Base-by-base conservation (phyloP, 2,888 invertebrate species). In the Abrostola triplasia region DNA sequence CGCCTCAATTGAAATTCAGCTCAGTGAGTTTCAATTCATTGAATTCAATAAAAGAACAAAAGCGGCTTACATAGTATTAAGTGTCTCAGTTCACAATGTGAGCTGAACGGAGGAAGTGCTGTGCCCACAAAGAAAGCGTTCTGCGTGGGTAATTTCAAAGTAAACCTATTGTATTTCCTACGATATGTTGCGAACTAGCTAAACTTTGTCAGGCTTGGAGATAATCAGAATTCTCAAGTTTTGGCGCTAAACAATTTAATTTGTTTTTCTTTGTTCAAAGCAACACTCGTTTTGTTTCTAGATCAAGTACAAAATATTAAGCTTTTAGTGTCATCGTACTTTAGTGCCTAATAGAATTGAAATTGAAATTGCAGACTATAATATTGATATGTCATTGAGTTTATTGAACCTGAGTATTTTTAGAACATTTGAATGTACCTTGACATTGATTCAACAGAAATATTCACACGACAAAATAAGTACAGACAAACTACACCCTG, bases 1-100 rank as follows among this genome's bases (percentile, higher is more conserved):
- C 47, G 12, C 40, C 61, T 62, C 44, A 59, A 76, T 71, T 61
- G 59, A 37, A 59, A 68, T 68, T 61, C 56, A 38, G 35, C 59
- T 59, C 59, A 41, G 59, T 12, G 40, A 57, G 47, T 49, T 59
- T 52, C 57, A 59, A 63, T 65, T 76, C 58, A 76, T 55, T 67
- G 59, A 61, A 67, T 67, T 62, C 57, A 65, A 66, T 73, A 54
- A 67, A 64, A 65, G 57, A 77, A 63, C 60, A 68, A 66, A 69
- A 76, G 56, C 56, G 58, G 56, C 59, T 66, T 69, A 62, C 63
- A 51, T 41, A 36, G 56, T 64, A 66, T 73, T 67, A 63, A 59
- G 55, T 51, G 61, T 55, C 59, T 75, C 56, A 24, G 58, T 60
- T 60, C 50, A 70, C 58, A 73, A 63, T 60, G 41, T 64, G 48